Percentiles rank a stretch among this genome's conserved stretches.
Conservation (phyloP, 2,888 invertebrate genomes). For the Luffia ferchaultella region DNA sequence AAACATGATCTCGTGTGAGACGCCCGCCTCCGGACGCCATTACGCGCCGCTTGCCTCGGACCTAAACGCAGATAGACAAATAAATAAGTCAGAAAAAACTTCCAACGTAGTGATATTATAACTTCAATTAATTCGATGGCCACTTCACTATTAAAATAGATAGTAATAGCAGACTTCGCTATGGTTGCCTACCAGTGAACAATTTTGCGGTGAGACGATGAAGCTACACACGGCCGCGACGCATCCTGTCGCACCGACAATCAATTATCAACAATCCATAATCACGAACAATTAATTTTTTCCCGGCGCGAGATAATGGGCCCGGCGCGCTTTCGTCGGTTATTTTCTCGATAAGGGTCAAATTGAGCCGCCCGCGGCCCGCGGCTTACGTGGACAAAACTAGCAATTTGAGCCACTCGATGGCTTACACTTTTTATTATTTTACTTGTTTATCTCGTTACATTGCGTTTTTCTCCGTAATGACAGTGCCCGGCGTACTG, state of each 20-base stretch:
- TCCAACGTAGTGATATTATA: too few relatives aligned
- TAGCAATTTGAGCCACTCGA: constrained; percentile 46
- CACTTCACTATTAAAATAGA: too few relatives aligned
- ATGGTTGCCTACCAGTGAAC: too few relatives aligned
- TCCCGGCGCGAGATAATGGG: constrained; percentile 42
- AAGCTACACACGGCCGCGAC: constrained; percentile 24
- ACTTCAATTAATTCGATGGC: too few relatives aligned
- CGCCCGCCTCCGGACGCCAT: constrained; percentile 5
- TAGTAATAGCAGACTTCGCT: too few relatives aligned
- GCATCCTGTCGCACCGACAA: constrained; percentile 36
- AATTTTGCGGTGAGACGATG: not conserved
- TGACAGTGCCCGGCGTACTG: constrained; percentile 14
- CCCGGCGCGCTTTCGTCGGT: constrained; percentile 45
- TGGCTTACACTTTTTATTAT: constrained; percentile 45
- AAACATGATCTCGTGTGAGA: constrained; percentile 8
- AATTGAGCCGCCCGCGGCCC: constrained; percentile 37
- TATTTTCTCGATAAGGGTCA: constrained; percentile 59
- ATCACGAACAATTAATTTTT: constrained; percentile 56
- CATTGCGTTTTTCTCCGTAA: constrained; percentile 28
- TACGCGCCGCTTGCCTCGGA: too few relatives aligned
- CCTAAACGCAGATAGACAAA: too few relatives aligned
- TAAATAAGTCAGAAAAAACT: too few relatives aligned
- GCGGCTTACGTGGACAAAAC: constrained; percentile 50
- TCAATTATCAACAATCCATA: constrained; percentile 55
- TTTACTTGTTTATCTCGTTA: constrained; percentile 38